phyloP scores from a whole-genome alignment of 2,113 vertebrate genomes.

The Malaclemys terrapin region DNA sequence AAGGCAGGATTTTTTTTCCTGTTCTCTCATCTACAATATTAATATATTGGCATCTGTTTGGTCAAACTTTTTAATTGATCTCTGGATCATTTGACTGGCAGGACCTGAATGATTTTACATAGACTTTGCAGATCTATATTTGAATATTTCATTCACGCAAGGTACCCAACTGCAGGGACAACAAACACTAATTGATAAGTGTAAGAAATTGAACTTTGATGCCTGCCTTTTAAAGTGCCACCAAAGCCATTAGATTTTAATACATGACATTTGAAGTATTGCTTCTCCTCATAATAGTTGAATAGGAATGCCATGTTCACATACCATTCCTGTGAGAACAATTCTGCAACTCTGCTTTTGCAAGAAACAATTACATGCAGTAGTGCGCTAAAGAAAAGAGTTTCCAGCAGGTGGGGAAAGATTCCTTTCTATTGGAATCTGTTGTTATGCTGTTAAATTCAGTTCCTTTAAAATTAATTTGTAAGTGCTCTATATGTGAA shows the following conservation, averaged over 20 bases:
- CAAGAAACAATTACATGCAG: neutral
- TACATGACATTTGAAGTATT: neutral
- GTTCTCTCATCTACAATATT: neutral
- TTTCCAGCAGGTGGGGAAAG: neutral
- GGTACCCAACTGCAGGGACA: neutral
- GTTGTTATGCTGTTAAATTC: neutral
- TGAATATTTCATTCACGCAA: neutral
- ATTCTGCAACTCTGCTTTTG: neutral
- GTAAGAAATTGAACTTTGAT: neutral
- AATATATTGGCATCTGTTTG: neutral
- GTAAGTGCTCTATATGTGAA: neutral
- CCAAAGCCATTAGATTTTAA: neutral
- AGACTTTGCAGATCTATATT: neutral
- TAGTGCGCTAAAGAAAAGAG: too few species aligned
- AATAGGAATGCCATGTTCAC: fast-evolving
- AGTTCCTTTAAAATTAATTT: neutral
- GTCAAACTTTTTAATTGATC: neutral
- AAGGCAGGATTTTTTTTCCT: neutral
- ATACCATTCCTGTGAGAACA: neutral
- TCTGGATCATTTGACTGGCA: neutral
- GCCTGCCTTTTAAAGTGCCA: neutral
- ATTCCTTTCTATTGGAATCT: neutral
- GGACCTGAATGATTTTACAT: neutral
- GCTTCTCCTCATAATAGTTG: neutral
- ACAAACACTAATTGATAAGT: neutral